These are phyloP conservation scores for Oryzias woworae DNA, from an alignment of 2,113 vertebrate species.

Conservation along the genomic window DNA sequence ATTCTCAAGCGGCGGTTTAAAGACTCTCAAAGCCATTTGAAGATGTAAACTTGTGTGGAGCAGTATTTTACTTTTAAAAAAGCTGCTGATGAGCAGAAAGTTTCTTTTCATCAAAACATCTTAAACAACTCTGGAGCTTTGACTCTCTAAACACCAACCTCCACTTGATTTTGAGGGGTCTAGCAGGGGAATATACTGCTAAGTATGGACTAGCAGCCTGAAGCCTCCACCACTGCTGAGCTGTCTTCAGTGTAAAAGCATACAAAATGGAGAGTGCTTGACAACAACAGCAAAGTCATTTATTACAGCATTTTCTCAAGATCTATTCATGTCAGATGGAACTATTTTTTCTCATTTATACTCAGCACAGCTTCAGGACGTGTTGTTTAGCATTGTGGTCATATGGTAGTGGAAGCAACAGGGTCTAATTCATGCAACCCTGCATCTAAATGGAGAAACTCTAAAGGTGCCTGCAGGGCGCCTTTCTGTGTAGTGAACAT, in stretches of 20 bases:
- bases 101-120: constrained; percentile 31
- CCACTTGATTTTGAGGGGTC: constrained; percentile 16
- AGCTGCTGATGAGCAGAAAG: constrained; percentile 50
- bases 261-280: no score
- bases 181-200: neutral
- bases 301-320: constrained; percentile 59
- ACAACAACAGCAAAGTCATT: neutral
- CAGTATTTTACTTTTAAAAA: constrained; percentile 30
- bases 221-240: constrained; percentile 15
- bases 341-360: constrained; percentile 1
- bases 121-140: constrained; percentile 28
- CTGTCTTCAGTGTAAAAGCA: no score
- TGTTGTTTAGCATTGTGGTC: constrained; percentile 49
- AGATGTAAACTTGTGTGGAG: constrained; percentile 42
- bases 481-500: constrained; percentile 14
- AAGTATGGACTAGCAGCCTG: constrained; percentile 4
- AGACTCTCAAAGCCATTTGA: constrained; percentile 58
- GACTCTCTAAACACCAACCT: constrained; percentile 21
- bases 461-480: constrained; percentile 36
- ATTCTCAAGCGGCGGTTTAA: constrained; percentile 58
- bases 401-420: constrained; percentile 36
- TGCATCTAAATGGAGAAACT: constrained; percentile 39
- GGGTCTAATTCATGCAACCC: constrained; percentile 26
- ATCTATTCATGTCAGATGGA: constrained; percentile 33
- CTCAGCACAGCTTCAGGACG: constrained; percentile 30